phyloP scores from a whole-genome alignment of 1,140 invertebrate genomes.

The Hydropsyche tenuis region DNA sequence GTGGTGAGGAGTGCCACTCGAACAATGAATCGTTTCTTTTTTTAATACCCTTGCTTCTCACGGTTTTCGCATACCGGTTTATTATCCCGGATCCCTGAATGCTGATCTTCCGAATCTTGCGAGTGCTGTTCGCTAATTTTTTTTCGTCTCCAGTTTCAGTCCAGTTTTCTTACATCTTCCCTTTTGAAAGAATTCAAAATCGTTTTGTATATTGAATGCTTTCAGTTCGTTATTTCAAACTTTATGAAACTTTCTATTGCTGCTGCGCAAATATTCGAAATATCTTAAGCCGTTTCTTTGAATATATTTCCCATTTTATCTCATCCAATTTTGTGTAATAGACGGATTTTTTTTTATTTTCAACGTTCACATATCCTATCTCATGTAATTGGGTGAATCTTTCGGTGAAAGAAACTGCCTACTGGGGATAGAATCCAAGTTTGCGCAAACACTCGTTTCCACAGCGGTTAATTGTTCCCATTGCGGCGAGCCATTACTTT shows the following conservation, averaged over 20 bases:
- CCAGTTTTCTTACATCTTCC: background rate
- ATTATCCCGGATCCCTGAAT: slow-evolving; percentile 22
- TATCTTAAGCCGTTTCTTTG: too few relatives aligned
- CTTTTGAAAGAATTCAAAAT: background rate
- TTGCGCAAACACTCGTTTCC: slow-evolving; percentile 42
- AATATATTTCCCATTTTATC: too few relatives aligned
- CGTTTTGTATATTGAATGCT: too few relatives aligned
- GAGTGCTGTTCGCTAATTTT: background rate
- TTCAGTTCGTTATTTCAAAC: background rate
- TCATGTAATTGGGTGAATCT: slow-evolving; percentile 24
- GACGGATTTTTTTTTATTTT: background rate
- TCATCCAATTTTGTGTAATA: too few relatives aligned
- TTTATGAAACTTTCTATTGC: background rate
- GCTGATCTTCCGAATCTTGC: slow-evolving; percentile 14
- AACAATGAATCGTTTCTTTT: slow-evolving; percentile 12
- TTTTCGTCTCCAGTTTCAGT: slow-evolving; percentile 21
- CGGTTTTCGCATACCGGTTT: slow-evolving; percentile 23
- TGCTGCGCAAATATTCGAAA: too few relatives aligned
- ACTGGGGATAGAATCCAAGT: slow-evolving; percentile 31
- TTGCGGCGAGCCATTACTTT: slow-evolving; percentile 42
- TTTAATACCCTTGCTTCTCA: slow-evolving; percentile 15
- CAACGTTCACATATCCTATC: background rate
- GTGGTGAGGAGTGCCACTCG: background rate
- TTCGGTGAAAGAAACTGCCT: slow-evolving; percentile 27
- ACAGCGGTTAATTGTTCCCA: slow-evolving; percentile 46